Base-by-base conservation (phyloP, 2,113 vertebrate species). In the Centropus unirufus region DNA sequence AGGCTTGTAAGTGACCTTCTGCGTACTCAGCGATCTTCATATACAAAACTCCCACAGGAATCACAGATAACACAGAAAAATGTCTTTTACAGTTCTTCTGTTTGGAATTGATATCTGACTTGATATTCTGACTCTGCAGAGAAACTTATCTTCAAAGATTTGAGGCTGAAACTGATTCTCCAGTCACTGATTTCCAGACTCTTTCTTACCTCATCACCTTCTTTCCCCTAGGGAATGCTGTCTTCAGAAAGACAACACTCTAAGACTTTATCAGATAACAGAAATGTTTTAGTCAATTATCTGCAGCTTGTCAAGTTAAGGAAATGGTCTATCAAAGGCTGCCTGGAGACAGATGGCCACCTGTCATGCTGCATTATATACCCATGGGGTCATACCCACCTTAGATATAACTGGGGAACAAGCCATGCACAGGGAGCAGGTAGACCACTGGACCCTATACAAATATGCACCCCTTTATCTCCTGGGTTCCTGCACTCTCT, bases 381-480 rank as follows among this genome's bases (percentile, higher is more conserved):
- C 46, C 47, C 34, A 12, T 1, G 1, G 66, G 36, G 24, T 84
- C 61, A 40, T 21, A 22, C 0, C 0, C 8, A 79, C 17, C 26
- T 59, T 29, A 18, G 39, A 20, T 58, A 51, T 51, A 40, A 6
- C n/a, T 36, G 44, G 27, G 16, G 67, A 80, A 15, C 24, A 63
- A 87, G 54, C 10, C 19, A 32, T 14, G 16, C 2, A 0, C n/a
- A 39, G 83, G 39, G 59, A 86, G 9, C 21, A 36, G 36, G 29
- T 14, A 72, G 29, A 42, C 6, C 57, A 42, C 49, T 70, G 34
- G 42, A 47, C 55, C 52, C 72, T 81, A 8, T 17, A 66, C 32
- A 63, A 42, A 67, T 27, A 81, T 2, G 5, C 19, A 6, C 27
- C 12, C 10, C 17, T 64, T 84, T 75, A 61, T 52, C 58, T 79